phyloP scores from a whole-genome alignment of 2,888 invertebrate species.

The Aromia moschata region DNA sequence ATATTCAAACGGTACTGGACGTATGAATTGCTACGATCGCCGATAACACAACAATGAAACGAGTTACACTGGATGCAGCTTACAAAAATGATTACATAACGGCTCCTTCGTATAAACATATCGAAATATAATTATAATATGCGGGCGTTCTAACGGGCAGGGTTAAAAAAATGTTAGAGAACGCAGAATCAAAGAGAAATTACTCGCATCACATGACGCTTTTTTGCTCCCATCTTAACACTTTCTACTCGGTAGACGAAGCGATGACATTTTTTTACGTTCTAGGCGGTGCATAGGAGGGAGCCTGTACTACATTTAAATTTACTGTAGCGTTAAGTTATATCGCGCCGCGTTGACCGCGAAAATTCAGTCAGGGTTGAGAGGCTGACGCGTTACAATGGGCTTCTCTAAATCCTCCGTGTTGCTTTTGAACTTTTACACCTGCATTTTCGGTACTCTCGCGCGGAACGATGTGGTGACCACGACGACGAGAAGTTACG shows the following conservation, averaged over 20 bases:
- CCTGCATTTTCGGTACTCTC: slow-evolving; percentile 10
- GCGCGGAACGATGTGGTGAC: slow-evolving; percentile 30
- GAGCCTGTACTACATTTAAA: slow-evolving; percentile 54
- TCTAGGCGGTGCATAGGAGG: slow-evolving; percentile 44
- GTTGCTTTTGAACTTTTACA: slow-evolving; percentile 21
- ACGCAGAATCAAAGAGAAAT: slow-evolving; percentile 17
- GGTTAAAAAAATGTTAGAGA: not conserved
- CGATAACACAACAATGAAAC: not conserved
- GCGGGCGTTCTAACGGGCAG: too few relatives aligned
- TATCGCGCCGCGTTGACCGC: slow-evolving; percentile 46
- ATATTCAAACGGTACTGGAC: slow-evolving; percentile 9
- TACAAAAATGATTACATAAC: slow-evolving; percentile 9
- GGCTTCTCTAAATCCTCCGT: slow-evolving; percentile 35
- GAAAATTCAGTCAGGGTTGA: slow-evolving; percentile 50
- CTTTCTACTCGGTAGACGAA: slow-evolving; percentile 37
- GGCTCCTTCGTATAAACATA: not conserved
- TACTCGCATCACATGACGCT: not conserved
- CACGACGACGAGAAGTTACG: slow-evolving; percentile 64
- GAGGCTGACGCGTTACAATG: slow-evolving; percentile 45
- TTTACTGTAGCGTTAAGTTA: slow-evolving; percentile 55
- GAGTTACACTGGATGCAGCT: too few relatives aligned
- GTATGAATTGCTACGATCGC: not conserved
- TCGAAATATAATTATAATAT: not conserved
- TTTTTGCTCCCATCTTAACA: slow-evolving; percentile 11
- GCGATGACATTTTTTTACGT: slow-evolving; percentile 46